phyloP scores from a whole-genome alignment of 2,113 vertebrate genomes.

The Sinocyclocheilus anshuiensis region DNA sequence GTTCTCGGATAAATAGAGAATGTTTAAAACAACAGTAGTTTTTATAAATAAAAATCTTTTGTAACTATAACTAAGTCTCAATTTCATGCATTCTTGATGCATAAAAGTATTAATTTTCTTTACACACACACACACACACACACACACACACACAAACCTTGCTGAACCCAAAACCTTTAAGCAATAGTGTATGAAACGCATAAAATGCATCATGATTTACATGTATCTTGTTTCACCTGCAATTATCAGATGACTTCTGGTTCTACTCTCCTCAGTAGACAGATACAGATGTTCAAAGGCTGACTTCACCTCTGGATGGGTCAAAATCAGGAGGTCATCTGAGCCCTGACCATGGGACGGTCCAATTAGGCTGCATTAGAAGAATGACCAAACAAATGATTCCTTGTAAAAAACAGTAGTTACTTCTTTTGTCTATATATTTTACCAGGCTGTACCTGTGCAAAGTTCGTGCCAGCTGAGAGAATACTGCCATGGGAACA shows the following conservation, averaged over 20 bases:
- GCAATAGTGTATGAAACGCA: background rate
- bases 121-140: no score
- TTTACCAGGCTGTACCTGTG: slow-evolving; percentile 70
- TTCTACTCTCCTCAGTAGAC: slow-evolving; percentile 60
- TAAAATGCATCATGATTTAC: background rate
- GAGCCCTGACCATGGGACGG: slow-evolving; percentile 58
- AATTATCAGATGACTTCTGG: slow-evolving; percentile 73
- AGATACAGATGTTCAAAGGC: slow-evolving; percentile 76
- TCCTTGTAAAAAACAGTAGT: background rate
- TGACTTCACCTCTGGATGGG: slow-evolving; percentile 65
- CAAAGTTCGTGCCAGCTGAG: slow-evolving; percentile 75
- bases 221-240: slow-evolving; percentile 72
- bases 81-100: no score
- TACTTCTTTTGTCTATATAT: no score
- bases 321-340: slow-evolving; percentile 64
- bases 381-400: background rate
- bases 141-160: background rate
- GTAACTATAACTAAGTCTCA: no score
- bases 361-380: slow-evolving; percentile 62
- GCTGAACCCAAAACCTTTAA: no score
- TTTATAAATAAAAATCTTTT: no score
- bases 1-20: no score
- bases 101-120: no score
- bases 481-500: slow-evolving; percentile 80
- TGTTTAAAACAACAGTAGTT: no score